Percentiles rank a stretch among this genome's conserved stretches.
Evolutionary conservation across 2,113 vertebrate genomes (phyloP).

Genomic region (Pedionomus torquatus): DNA sequence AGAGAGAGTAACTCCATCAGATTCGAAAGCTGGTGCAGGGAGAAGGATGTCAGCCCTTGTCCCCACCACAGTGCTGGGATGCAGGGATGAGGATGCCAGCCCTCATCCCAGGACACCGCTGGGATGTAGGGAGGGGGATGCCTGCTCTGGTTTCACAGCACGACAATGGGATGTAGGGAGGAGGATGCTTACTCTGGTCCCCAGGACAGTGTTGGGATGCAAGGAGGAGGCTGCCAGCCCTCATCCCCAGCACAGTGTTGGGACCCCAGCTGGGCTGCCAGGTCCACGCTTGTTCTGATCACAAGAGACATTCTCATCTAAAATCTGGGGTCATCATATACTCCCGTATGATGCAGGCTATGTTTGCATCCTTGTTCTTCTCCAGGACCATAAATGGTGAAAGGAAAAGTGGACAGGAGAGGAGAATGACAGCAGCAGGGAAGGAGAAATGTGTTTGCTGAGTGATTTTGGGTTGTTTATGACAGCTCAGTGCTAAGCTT

Average conservation of each 20-base stretch:
- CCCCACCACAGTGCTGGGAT: neutral
- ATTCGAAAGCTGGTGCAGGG: neutral
- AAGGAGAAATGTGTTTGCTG: neutral
- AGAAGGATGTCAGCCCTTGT: neutral
- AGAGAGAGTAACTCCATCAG: neutral
- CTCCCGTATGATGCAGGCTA: neutral
- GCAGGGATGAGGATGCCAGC: neutral
- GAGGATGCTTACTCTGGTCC: neutral
- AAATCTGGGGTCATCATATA: fast-evolving
- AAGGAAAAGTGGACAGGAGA: neutral
- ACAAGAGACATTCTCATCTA: neutral
- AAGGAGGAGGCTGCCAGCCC: neutral
- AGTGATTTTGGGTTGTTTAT: neutral
- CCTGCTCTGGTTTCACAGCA: neutral
- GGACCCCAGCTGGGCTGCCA: neutral
- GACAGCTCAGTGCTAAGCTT: neutral
- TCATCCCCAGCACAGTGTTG: neutral
- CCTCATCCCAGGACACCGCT: neutral
- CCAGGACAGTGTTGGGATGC: neutral
- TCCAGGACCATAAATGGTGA: neutral
- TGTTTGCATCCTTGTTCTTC: neutral
- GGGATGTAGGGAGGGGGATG: neutral
- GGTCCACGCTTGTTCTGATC: neutral
- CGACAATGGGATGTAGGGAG: neutral
- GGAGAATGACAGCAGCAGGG: neutral